phyloP scores from a whole-genome alignment of 1,140 invertebrate genomes.

The Formica exsecta region DNA sequence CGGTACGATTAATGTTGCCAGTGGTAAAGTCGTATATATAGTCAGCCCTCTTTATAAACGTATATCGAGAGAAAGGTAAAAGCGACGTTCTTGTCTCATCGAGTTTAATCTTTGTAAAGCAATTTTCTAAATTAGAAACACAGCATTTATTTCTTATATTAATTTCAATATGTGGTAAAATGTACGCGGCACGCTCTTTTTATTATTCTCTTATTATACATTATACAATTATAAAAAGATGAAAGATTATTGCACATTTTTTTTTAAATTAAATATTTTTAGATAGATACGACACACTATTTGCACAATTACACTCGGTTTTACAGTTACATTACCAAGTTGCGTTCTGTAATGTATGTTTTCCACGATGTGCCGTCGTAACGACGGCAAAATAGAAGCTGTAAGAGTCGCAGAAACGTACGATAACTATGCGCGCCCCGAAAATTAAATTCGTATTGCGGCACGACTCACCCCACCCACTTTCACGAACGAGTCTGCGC shows the following conservation, averaged over 20 bases:
- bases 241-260: neutral
- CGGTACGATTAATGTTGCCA: constrained; percentile 8
- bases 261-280: neutral
- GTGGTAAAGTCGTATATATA: constrained; percentile 21
- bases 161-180: neutral
- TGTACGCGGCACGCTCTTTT: neutral
- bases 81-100: neutral
- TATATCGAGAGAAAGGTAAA: neutral
- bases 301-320: constrained; percentile 23
- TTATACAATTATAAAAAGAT: neutral
- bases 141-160: neutral
- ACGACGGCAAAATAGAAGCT: constrained; percentile 59
- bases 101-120: no score
- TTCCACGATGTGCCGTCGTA: constrained; percentile 45
- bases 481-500: constrained; percentile 57
- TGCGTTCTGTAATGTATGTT: constrained; percentile 43
- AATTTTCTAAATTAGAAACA: neutral
- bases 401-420: constrained; percentile 51
- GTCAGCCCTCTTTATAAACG: constrained; percentile 20
- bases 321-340: constrained; percentile 33
- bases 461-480: constrained; percentile 39
- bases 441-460: constrained; percentile 68
- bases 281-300: neutral
- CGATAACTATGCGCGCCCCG: constrained; percentile 55
- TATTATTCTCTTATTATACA: no score